Evolutionary conservation across 2,113 vertebrate species (phyloP).

Genomic region (Macquaria ambigua): DNA sequence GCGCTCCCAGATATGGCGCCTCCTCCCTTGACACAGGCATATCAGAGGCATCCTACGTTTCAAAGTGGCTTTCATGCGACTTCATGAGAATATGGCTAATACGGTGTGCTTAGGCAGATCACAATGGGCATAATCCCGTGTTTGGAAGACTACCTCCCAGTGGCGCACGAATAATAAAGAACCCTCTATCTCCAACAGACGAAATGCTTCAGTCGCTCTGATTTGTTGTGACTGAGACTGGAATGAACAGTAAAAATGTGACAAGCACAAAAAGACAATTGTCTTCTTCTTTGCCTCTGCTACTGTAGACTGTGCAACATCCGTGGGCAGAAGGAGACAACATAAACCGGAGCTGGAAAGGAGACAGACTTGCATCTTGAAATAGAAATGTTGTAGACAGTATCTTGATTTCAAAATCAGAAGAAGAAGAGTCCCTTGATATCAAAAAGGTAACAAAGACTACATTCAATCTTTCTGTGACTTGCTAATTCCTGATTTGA

Average conservation of each 20-base stretch:
- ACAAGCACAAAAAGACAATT: constrained; percentile 53
- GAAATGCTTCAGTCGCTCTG: constrained; percentile 43
- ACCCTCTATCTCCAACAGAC: constrained; percentile 36
- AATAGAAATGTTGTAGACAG: constrained; percentile 46
- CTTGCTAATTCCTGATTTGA: constrained; percentile 38
- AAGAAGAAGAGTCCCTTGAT: neutral
- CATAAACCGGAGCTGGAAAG: constrained; percentile 6
- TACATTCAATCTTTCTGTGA: constrained; percentile 21
- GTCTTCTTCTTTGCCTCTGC: constrained; percentile 31
- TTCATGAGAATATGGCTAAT: constrained; percentile 72
- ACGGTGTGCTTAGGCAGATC: constrained; percentile 66
- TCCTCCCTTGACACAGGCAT: constrained; percentile 62
- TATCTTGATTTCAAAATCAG: constrained; percentile 18
- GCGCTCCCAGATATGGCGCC: constrained; percentile 41
- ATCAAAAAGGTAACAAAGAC: constrained; percentile 3
- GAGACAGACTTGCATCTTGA: constrained; percentile 16
- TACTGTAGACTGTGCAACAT: constrained; percentile 13
- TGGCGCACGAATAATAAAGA: constrained; percentile 54
- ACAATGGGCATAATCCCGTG: constrained; percentile 71
- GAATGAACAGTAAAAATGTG: constrained; percentile 61
- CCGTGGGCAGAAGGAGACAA: constrained; percentile 51
- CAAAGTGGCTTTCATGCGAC: constrained; percentile 76
- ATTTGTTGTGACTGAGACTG: constrained; percentile 67
- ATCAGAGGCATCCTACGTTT: constrained; percentile 69
- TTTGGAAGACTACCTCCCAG: constrained; percentile 66